These are phyloP conservation scores for Mustelus asterias DNA, from an alignment of 2,113 vertebrate genomes.

Conservation along the genomic window DNA sequence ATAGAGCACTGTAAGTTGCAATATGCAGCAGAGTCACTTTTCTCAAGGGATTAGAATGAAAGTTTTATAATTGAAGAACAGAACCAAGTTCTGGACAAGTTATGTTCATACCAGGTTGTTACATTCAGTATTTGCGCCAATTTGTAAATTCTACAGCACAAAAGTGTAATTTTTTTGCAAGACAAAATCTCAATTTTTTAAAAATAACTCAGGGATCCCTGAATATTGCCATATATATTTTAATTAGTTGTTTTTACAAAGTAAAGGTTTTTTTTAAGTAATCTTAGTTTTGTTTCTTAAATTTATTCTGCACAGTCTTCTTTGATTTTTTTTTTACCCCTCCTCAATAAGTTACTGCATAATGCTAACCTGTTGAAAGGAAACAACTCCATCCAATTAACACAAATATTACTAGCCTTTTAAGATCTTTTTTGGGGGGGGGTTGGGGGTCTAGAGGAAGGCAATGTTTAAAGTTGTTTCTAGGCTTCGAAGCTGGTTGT, in stretches of 20 bases:
- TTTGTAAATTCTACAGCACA: background rate
- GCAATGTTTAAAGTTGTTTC: background rate
- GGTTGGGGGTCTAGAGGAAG: background rate
- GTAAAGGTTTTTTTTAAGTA: background rate
- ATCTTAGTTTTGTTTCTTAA: conserved; percentile 23
- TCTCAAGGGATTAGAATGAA: background rate
- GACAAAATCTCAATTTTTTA: background rate
- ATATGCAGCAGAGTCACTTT: background rate
- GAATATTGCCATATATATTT: background rate
- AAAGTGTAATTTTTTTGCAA: background rate
- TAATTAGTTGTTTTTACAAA: background rate
- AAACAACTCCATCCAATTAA: background rate
- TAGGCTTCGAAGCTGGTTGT: background rate
- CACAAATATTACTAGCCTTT: background rate
- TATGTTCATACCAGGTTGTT: background rate
- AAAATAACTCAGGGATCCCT: conserved; percentile 19
- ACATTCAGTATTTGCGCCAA: background rate
- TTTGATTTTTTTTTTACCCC: too few species aligned
- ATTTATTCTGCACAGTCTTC: conserved; percentile 6
- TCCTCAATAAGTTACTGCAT: background rate
- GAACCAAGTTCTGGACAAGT: background rate
- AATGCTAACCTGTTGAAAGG: background rate
- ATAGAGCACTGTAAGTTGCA: background rate
- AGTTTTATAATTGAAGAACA: background rate
- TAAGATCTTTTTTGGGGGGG: background rate